These are phyloP conservation scores for Stenolophus ochropezus DNA, from an alignment of 2,888 invertebrate genomes.

Conservation along the genomic window DNA sequence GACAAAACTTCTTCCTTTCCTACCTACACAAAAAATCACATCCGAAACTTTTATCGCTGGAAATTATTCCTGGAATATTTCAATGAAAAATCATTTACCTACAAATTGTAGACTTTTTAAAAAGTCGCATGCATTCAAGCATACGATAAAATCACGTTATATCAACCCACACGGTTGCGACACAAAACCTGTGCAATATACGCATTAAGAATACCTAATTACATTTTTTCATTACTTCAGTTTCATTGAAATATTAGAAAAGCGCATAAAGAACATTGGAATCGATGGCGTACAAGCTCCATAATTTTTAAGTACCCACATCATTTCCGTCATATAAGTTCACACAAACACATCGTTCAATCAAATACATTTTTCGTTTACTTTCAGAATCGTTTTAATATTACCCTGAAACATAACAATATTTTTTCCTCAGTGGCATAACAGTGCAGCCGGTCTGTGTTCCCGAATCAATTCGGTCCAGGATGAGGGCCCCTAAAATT, in stretches of 20 bases:
- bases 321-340: no score
- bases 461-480: no score
- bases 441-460: no score
- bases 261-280: neutral
- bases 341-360: no score
- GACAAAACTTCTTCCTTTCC: conserved; percentile 9
- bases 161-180: neutral
- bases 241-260: neutral
- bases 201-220: neutral
- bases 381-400: no score
- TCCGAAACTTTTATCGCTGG: neutral
- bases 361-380: no score
- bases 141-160: neutral
- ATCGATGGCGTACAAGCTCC: no score
- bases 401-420: no score
- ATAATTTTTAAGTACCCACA: no score
- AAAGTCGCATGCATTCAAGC: neutral
- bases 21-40: conserved; percentile 33
- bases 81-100: neutral
- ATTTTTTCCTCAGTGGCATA: no score
- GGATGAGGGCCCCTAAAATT: no score
- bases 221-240: neutral
- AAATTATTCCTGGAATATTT: neutral
- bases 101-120: neutral
- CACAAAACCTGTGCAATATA: neutral